phyloP scores from a whole-genome alignment of 2,797 vertebrate species.

The Dromococcyx pavoninus region DNA sequence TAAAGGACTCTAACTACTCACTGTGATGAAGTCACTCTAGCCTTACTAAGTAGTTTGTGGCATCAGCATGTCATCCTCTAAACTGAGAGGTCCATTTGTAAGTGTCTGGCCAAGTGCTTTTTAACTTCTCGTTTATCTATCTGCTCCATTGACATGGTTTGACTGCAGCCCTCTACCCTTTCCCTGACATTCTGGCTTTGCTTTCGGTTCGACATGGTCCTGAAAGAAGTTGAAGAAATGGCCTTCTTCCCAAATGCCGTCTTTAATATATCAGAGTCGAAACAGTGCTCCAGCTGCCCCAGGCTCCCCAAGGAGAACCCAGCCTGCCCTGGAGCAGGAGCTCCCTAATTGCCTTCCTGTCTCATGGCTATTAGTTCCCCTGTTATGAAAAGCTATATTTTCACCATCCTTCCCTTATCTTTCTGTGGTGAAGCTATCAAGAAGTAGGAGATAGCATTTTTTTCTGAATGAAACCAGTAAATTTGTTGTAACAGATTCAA shows the following conservation, averaged over 20 bases:
- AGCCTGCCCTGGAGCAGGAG: not conserved
- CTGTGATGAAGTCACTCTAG: not conserved
- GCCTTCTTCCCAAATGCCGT: not conserved
- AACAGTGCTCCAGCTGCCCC: not conserved
- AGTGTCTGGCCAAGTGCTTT: not conserved
- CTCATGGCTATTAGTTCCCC: not conserved
- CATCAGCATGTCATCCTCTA: not conserved
- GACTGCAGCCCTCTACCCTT: not conserved
- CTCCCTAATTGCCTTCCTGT: fast-evolving
- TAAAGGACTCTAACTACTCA: not conserved
- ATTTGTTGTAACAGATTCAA: not conserved
- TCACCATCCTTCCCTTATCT: not conserved
- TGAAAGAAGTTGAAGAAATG: not conserved
- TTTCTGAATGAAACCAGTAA: not conserved
- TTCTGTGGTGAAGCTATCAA: not conserved
- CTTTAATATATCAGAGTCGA: not conserved
- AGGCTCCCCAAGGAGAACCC: not conserved
- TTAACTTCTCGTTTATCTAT: not conserved
- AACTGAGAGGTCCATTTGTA: not conserved
- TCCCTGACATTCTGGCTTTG: not conserved
- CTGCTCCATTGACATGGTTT: not conserved
- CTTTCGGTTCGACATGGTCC: not conserved
- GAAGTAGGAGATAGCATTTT: not conserved
- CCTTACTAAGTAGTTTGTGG: not conserved
- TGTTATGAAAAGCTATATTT: not conserved